Evolutionary conservation across 2,797 vertebrate species (phyloP), one percentile per base, ranked within the genome.

Genomic region (Odontamblyopus lacepedii): DNA sequence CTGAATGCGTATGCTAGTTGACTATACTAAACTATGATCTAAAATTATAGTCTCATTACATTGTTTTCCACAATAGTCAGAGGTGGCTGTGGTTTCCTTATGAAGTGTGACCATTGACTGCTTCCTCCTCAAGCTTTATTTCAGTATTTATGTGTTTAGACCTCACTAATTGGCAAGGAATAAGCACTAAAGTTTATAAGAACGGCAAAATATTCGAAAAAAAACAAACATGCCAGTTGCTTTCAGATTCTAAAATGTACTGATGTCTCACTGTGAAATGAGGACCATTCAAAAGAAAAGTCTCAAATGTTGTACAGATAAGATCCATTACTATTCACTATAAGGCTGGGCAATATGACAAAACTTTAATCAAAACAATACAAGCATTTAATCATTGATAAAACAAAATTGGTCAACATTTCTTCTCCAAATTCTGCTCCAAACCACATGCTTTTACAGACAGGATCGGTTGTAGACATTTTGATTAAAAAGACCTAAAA

Each of bases 61-160:
- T 13, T 67, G 26, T 67, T 73, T 81, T 69, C 78, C 71, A 57
- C 27, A 53, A 57, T 71, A 81, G 48, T 63, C 53, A 59, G 57
- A 76, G 48, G 71, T 67, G 74, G 55, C 65, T 81, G 84, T 56
- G 77, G 71, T 77, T 75, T 81, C 63, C 64, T 72, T 72, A 75
- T 71, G 73, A 80, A 72, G 73, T 83, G 70, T 32, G n/a, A 7
- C n/a, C 50, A 2, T 63, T 67, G 35, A 70, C 69, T 26, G 50
- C 71, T 69, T 74, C 66, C 75, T 78, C 57, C 70, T 50, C 63
- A 61, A 29, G 66, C 72, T 80, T 70, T 75, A 68, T 76, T 68
- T 11, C 8, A 66, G 3, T 66, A 56, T 64, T 48, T 18, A 29
- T 38, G 18, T 35, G 65, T 67, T 35, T 15, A 18, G 48, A n/a